phyloP scores from a whole-genome alignment of 2,888 invertebrate genomes.

The Tachystola acroxantha region DNA sequence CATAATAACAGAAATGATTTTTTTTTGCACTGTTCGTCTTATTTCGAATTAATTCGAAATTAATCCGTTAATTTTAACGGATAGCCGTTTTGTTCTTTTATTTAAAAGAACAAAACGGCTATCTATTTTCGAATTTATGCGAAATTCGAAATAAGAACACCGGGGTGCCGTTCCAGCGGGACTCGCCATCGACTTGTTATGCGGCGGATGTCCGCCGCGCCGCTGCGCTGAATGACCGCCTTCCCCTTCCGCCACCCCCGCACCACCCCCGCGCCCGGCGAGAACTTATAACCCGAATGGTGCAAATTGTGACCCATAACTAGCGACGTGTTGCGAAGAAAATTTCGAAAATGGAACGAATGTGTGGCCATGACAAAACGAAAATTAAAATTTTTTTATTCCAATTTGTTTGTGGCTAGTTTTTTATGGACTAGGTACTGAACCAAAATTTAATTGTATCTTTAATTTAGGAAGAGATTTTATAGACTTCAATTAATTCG shows the following conservation, averaged over 20 bases:
- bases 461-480: too few species aligned
- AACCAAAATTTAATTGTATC: too few species aligned
- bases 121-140: slow-evolving; percentile 54
- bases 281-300: slow-evolving; percentile 63
- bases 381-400: too few species aligned
- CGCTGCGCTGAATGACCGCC: slow-evolving; percentile 77
- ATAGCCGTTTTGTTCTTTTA: too few species aligned
- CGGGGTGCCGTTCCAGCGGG: slow-evolving; percentile 41
- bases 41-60: too few species aligned
- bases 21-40: too few species aligned
- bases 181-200: slow-evolving; percentile 76
- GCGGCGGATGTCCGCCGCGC: slow-evolving; percentile 78
- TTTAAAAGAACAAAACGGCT: slow-evolving; percentile 7
- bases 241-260: slow-evolving; percentile 61
- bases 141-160: slow-evolving; percentile 64
- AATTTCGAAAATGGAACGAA: slow-evolving; percentile 24
- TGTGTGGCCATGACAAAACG: slow-evolving; percentile 8
- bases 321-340: slow-evolving; percentile 58
- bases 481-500: too few species aligned
- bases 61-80: too few species aligned
- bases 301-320: slow-evolving; percentile 75
- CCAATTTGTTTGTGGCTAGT: too few species aligned
- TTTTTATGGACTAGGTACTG: too few species aligned
- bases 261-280: slow-evolving; percentile 34
- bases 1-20: too few species aligned